Evolutionary conservation across 1,140 invertebrate species (phyloP).

Genomic region (Drosophila repleta): DNA sequence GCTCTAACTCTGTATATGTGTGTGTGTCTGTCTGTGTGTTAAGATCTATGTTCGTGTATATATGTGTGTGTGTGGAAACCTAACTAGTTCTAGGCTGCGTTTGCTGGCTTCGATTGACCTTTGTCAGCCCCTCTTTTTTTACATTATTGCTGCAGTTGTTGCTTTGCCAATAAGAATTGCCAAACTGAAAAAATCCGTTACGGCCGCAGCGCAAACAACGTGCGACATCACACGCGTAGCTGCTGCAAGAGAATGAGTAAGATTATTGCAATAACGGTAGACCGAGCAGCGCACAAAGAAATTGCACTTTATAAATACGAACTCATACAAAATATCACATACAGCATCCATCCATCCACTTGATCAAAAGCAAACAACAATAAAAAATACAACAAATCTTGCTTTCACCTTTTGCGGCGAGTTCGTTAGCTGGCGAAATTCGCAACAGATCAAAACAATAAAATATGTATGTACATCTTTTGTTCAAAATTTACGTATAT

Average conservation of each 20-base stretch:
- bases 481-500: conserved; percentile 59
- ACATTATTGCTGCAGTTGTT: conserved; percentile 66
- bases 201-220: conserved; percentile 32
- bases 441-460: conserved; percentile 55
- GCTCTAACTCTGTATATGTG: conserved; percentile 15
- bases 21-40: conserved; percentile 26
- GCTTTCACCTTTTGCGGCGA: conserved; percentile 72
- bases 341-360: conserved; percentile 31
- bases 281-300: conserved; percentile 51
- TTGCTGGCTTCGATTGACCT: conserved; percentile 62
- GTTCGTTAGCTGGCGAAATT: conserved; percentile 51
- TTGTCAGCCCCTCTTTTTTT: conserved; percentile 54
- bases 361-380: conserved; percentile 24
- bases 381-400: conserved; percentile 32
- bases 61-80: conserved; percentile 62
- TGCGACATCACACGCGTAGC: conserved; percentile 56
- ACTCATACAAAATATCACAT: conserved; percentile 36
- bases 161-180: conserved; percentile 33
- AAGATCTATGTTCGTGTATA: conserved; percentile 23
- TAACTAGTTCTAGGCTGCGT: conserved; percentile 75
- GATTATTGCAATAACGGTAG: conserved; percentile 68
- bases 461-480: conserved; percentile 54
- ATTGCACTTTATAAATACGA: conserved; percentile 54
- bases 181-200: conserved; percentile 56
- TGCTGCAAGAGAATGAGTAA: conserved; percentile 51